These are phyloP conservation scores for Actinia equina DNA, from an alignment of 64 coral and sea anemone species.

Conservation along the genomic window DNA sequence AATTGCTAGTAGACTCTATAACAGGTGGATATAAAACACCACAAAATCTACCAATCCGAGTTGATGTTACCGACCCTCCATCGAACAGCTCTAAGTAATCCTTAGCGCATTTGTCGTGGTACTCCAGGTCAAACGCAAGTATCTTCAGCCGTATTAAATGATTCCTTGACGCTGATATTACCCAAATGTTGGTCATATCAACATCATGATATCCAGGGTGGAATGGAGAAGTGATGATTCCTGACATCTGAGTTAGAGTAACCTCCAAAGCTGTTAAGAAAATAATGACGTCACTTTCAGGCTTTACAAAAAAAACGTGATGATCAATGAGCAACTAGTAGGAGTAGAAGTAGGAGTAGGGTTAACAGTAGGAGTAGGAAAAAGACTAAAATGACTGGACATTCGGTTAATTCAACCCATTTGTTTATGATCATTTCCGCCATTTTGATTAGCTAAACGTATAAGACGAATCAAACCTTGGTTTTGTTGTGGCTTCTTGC, in stretches of 20 bases:
- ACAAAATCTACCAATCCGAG: constrained; percentile 25
- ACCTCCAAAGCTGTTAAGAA: background rate
- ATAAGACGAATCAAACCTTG: background rate
- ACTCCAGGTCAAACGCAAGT: constrained; percentile 42
- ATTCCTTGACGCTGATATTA: constrained; percentile 11
- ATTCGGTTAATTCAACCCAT: no score
- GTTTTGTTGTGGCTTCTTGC: background rate
- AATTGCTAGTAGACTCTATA: constrained; percentile 24
- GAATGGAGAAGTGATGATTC: constrained; percentile 40
- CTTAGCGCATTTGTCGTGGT: constrained; percentile 24
- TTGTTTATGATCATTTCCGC: no score
- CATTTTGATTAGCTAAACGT: no score
- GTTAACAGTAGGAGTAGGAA: no score
- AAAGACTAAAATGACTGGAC: no score
- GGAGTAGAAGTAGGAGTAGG: no score
- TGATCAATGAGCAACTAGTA: no score
- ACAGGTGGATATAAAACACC: constrained; percentile 1
- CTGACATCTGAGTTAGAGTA: constrained; percentile 1
- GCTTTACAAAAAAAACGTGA: no score
- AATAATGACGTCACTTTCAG: no score
- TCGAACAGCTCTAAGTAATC: constrained; percentile 49
- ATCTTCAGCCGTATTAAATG: constrained; percentile 52
- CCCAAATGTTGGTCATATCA: constrained; percentile 31
- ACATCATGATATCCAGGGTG: constrained; percentile 59
- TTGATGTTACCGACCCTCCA: background rate